phyloP scores from a whole-genome alignment of 2,113 vertebrate genomes.

The Lucifuga dentata region DNA sequence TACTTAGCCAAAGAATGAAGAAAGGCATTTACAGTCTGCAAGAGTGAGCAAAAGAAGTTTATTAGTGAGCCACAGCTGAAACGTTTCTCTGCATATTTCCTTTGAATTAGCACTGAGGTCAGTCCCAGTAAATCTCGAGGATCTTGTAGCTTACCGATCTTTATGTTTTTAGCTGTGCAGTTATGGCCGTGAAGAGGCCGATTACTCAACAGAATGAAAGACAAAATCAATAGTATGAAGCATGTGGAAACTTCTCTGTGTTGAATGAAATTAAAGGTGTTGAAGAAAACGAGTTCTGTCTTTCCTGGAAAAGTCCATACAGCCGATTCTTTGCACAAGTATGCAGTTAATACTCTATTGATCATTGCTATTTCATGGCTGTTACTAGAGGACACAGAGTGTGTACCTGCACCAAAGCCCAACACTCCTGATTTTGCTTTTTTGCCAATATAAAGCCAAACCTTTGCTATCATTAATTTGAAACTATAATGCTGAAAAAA shows the following conservation, averaged over 20 bases:
- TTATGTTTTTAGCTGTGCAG: background rate
- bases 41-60: background rate
- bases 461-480: too few relatives aligned
- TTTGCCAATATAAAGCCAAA: too few relatives aligned
- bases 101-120: background rate
- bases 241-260: slow-evolving; percentile 22
- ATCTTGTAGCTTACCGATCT: background rate
- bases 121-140: slow-evolving; percentile 1
- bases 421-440: too few relatives aligned
- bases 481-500: slow-evolving; percentile 1
- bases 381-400: background rate
- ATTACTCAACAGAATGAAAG: background rate
- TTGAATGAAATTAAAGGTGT: background rate
- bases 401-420: too few relatives aligned
- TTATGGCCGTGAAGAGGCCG: background rate
- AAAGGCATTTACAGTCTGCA: slow-evolving; percentile 8
- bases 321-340: slow-evolving; percentile 3
- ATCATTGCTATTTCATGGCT: slow-evolving; percentile 6
- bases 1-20: background rate
- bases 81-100: slow-evolving; percentile 9
- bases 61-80: background rate
- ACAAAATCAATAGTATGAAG: slow-evolving; percentile 26
- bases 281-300: background rate
- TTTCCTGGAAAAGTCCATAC: slow-evolving; percentile 13
- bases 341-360: background rate